Evolutionary conservation across 2,888 invertebrate genomes (phyloP), one percentile per base, ranked within the genome.

Genomic region (Silvanus unidentatus): DNA sequence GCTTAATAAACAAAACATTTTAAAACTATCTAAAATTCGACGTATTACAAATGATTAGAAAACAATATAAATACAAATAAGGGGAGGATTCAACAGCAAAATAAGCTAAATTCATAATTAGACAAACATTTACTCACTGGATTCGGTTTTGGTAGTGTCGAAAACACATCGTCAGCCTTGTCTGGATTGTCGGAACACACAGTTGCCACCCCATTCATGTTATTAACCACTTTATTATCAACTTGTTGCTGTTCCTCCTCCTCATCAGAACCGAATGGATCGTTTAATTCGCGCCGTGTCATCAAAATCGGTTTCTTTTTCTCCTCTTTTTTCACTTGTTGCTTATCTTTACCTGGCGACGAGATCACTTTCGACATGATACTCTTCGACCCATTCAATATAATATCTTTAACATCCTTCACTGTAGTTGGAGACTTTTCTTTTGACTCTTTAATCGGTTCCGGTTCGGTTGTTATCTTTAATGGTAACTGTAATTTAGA

Each of bases 201-300:
- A n/a, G n/a, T n/a, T n/a, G n/a, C n/a, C 50, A 66, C 65, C 27
- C 52, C 50, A 35, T 49, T 42, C 42, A 58, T 53, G 40, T 47
- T 55, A 42, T 51, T 54, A 15, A 52, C 42, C 30, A 45, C 37
- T 50, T 56, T 58, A 36, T 58, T 59, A 45, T 58, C 48, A 10
- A 42, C 29, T 10, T 41, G 42, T 32, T 41, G 44, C 12, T 45
- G 42, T 28, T 88, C 86, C 40, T 88, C 88, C 45, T 88, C 88
- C 13, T 91, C 91, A 62, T 92, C 91, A 16, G 92, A 92, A 39
- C 90, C 92, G 71, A 93, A 91, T 0, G 93, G 93, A 74, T 94
- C 92, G 4, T 84, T 84, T 52, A 89, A 75, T 69, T 92, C 89
- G 43, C 89, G 81, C 53, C 89, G 79, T 0, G 91, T 91, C 90